Percentiles rank a stretch among this genome's conserved stretches.
phyloP scores from a whole-genome alignment of 37 sponge, comb jelly and placozoan genomes.

The Halichondria panicea region DNA sequence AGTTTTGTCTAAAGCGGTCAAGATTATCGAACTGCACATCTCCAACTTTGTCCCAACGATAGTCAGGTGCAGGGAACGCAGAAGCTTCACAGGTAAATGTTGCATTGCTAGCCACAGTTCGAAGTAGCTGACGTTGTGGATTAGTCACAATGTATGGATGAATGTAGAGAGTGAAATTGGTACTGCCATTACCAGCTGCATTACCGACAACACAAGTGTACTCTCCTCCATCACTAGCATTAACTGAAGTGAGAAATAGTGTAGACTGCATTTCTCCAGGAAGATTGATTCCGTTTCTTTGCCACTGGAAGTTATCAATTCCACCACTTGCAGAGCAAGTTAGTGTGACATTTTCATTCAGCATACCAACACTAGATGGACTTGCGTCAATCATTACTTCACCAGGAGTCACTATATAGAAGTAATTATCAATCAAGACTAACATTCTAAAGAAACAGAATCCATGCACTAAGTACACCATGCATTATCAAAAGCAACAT shows the following conservation, averaged over 20 bases:
- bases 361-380: too few species aligned
- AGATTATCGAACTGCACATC: too few species aligned
- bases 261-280: background rate
- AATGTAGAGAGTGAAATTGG: conserved; percentile 22
- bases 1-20: background rate
- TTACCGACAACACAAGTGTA: conserved; percentile 59
- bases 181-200: conserved; percentile 38
- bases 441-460: too few species aligned
- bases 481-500: too few species aligned
- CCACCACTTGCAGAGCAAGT: conserved; percentile 56
- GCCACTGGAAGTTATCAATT: conserved; percentile 56
- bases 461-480: too few species aligned
- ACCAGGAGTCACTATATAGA: too few species aligned
- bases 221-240: conserved; percentile 60
- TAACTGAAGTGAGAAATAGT: conserved; percentile 5
- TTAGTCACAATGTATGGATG: conserved; percentile 10
- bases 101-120: conserved; percentile 5
- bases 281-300: background rate
- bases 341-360: conserved; percentile 14
- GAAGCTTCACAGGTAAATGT: conserved; percentile 45
- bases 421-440: too few species aligned
- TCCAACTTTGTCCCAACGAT: conserved; percentile 33
- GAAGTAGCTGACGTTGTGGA: too few species aligned
- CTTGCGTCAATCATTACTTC: too few species aligned
- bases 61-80: conserved; percentile 38